Percentiles rank a stretch among this genome's conserved stretches.
These are phyloP conservation scores for Cancer borealis DNA, from an alignment of 2,888 invertebrate species.

Conservation along the genomic window DNA sequence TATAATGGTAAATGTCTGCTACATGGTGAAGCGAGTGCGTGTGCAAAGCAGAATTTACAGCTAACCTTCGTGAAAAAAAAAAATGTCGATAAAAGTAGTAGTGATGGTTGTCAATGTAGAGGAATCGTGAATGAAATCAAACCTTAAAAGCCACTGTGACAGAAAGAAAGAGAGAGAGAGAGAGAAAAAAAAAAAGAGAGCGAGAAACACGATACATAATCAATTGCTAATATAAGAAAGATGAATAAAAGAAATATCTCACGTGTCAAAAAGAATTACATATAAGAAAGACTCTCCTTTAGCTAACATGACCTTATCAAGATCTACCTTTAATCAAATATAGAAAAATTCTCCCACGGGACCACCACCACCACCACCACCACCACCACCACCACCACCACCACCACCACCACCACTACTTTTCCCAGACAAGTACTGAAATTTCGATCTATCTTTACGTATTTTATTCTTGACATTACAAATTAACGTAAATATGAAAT, in stretches of 20 bases:
- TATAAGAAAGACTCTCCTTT: neutral
- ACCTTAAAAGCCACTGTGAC: neutral
- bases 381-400: neutral
- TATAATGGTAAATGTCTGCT: conserved; percentile 9
- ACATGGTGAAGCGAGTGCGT: neutral
- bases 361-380: neutral
- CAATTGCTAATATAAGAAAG: neutral
- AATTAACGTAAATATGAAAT: neutral
- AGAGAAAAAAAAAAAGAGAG: neutral
- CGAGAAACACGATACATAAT: neutral
- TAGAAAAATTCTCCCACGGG: neutral
- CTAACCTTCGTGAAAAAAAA: neutral
- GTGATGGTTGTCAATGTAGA: neutral
- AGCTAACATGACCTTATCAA: neutral
- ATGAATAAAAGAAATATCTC: neutral
- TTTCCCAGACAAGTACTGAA: neutral
- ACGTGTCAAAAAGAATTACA: no score
- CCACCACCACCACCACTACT: neutral
- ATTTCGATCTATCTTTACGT: neutral
- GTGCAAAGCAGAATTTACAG: neutral
- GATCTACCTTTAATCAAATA: neutral
- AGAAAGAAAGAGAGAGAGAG: neutral
- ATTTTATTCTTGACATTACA: neutral
- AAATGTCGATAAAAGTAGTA: neutral
- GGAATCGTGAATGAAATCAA: neutral